These are phyloP conservation scores for Patella pellucida DNA, from an alignment of 2,888 invertebrate genomes.

Conservation along the genomic window DNA sequence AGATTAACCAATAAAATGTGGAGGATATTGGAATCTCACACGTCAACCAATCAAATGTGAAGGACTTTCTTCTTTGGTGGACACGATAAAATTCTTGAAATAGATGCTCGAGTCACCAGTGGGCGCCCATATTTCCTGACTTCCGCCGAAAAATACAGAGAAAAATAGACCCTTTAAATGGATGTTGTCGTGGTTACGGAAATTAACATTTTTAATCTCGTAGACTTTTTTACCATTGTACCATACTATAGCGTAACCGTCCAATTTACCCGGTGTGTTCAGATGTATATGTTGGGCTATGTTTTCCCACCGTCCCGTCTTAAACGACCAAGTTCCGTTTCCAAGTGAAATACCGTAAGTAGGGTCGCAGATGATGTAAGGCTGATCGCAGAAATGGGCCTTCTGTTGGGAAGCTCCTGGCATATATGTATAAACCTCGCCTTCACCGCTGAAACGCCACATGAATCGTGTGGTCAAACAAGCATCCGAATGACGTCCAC, in stretches of 20 bases:
- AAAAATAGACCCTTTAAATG: constrained; percentile 36
- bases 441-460: constrained; percentile 33
- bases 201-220: constrained; percentile 29
- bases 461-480: constrained; percentile 37
- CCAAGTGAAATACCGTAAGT: constrained; percentile 18
- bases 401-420: constrained; percentile 16
- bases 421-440: constrained; percentile 36
- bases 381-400: constrained; percentile 25
- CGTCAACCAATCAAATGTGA: neutral
- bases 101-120: constrained; percentile 39
- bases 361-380: constrained; percentile 25
- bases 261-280: constrained; percentile 13
- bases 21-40: too few species aligned
- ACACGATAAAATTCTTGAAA: constrained; percentile 35
- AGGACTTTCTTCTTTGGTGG: neutral
- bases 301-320: constrained; percentile 28
- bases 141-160: constrained; percentile 48
- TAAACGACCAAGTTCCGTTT: constrained; percentile 26
- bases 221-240: constrained; percentile 31
- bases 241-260: constrained; percentile 29
- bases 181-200: constrained; percentile 28
- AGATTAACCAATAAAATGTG: too few species aligned
- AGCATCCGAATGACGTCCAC: constrained; percentile 26
- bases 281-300: constrained; percentile 14
- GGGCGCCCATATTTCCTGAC: constrained; percentile 34